phyloP scores from a whole-genome alignment of 2,113 vertebrate species.

The Takifugu bimaculatus region DNA sequence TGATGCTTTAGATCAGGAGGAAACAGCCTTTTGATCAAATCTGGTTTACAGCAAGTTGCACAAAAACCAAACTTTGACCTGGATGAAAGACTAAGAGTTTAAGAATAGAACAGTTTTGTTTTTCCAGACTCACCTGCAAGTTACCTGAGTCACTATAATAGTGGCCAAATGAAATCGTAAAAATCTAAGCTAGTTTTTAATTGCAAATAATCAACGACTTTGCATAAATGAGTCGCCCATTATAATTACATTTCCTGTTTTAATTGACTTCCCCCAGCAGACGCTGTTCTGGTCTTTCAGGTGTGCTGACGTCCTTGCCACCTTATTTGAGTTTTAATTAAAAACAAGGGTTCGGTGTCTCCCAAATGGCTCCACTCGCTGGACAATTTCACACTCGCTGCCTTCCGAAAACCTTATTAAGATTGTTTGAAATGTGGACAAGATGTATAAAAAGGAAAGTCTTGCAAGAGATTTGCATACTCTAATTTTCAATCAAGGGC shows the following conservation, averaged over 20 bases:
- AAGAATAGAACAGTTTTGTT: background rate
- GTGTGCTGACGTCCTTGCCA: constrained; percentile 39
- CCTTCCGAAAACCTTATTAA: constrained; percentile 48
- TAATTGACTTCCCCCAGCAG: constrained; percentile 49
- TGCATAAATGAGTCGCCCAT: background rate
- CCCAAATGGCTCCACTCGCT: constrained; percentile 48
- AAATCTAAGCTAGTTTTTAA: no score
- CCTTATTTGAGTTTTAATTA: constrained; percentile 58
- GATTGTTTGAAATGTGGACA: constrained; percentile 38
- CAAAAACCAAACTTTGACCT: background rate
- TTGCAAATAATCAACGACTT: no score
- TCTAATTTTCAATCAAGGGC: constrained; percentile 16
- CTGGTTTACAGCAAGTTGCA: background rate
- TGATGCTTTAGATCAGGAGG: background rate
- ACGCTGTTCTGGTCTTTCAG: constrained; percentile 41
- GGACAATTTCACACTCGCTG: constrained; percentile 60
- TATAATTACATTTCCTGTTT: constrained; percentile 42
- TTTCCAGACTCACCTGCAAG: background rate
- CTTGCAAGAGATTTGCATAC: constrained; percentile 17
- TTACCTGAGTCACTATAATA: no score
- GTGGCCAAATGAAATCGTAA: no score
- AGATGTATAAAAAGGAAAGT: constrained; percentile 23
- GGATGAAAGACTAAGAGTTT: no score
- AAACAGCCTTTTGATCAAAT: constrained; percentile 2
- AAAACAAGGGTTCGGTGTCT: constrained; percentile 56